Percentiles rank a stretch among this genome's conserved stretches.
These are phyloP conservation scores for Acrocera orbiculus DNA, from an alignment of 2,888 invertebrate genomes.

Conservation along the genomic window DNA sequence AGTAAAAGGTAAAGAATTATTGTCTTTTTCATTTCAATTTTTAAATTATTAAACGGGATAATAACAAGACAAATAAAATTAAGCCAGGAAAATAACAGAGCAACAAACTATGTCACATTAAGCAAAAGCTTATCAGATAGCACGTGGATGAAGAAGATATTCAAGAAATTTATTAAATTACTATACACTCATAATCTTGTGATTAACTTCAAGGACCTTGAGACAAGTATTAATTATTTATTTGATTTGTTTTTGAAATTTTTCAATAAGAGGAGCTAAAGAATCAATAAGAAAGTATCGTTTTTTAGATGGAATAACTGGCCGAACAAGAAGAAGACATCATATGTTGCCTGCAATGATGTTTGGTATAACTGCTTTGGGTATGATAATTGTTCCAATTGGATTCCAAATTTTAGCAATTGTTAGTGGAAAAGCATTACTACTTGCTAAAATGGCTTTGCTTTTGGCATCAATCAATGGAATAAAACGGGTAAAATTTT, in stretches of 20 bases:
- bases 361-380: slow-evolving; percentile 58
- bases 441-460: slow-evolving; percentile 66
- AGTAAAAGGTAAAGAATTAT: no score
- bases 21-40: no score
- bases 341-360: slow-evolving; percentile 62
- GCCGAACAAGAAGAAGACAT: slow-evolving; percentile 40
- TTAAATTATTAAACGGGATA: no score
- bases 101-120: no score
- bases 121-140: no score
- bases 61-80: no score
- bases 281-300: background rate
- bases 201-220: no score
- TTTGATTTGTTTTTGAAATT: background rate
- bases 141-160: no score
- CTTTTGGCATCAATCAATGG: slow-evolving; percentile 65
- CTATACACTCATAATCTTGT: no score
- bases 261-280: background rate
- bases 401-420: slow-evolving; percentile 72
- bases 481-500: slow-evolving; percentile 44
- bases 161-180: no score
- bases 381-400: slow-evolving; percentile 60
- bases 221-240: background rate
- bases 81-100: no score
- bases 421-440: slow-evolving; percentile 60
- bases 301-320: slow-evolving; percentile 21